Conservation (phyloP, 2,797 vertebrate genomes). For the Falco cherrug region DNA sequence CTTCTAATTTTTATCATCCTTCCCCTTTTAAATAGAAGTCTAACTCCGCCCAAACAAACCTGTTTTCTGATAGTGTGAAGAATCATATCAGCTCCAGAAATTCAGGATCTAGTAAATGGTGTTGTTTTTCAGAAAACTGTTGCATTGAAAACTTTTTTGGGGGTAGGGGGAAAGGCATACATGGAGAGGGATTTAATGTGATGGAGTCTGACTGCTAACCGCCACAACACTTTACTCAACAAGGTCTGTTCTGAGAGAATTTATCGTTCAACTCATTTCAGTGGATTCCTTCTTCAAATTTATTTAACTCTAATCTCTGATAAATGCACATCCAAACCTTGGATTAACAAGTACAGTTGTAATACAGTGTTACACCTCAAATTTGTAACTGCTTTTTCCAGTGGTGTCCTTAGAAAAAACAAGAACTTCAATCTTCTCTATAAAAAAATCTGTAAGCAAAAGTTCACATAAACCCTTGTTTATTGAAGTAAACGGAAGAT, state of each 20-base stretch:
- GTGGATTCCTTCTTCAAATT: not conserved
- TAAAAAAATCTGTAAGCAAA: rapidly evolving
- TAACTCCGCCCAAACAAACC: not conserved
- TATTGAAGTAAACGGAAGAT: rapidly evolving
- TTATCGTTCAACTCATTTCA: not conserved
- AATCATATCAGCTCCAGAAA: not conserved
- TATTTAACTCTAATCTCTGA: too few species aligned
- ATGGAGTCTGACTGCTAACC: not conserved
- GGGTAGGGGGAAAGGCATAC: too few species aligned
- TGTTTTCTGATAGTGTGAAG: rapidly evolving
- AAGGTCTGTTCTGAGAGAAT: not conserved
- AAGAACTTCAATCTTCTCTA: not conserved
- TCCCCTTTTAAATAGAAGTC: not conserved
- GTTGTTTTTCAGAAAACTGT: not conserved
- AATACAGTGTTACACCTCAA: rapidly evolving
- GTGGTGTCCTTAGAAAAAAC: not conserved
- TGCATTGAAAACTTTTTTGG: too few species aligned
- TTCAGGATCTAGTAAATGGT: not conserved
- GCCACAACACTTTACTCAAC: rapidly evolving
- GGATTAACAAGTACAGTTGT: not conserved
- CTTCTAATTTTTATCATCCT: not conserved
- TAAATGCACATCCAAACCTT: rapidly evolving
- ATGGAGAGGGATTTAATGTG: rapidly evolving
- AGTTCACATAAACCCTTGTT: rapidly evolving
- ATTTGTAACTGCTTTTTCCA: not conserved